phyloP scores from a whole-genome alignment of 2,888 invertebrate species.

The Diarsia brunnea region DNA sequence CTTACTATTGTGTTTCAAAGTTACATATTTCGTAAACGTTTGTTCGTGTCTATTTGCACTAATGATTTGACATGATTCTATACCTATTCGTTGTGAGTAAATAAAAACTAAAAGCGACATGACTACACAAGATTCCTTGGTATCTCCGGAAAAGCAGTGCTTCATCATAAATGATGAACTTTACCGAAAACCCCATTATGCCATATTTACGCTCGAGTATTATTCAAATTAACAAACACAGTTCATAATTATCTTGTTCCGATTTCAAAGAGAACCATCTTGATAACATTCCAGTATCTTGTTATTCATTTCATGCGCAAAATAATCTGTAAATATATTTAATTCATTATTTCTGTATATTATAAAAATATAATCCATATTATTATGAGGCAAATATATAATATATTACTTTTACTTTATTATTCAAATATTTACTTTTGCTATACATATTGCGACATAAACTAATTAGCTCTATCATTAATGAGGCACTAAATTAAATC shows the following conservation, averaged over 20 bases:
- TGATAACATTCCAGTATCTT: constrained; percentile 40
- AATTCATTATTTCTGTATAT: neutral
- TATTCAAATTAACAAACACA: neutral
- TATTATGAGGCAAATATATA: constrained; percentile 16
- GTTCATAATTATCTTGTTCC: constrained; percentile 5
- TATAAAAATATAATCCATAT: constrained; percentile 38
- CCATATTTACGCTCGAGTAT: neutral
- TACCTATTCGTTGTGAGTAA: constrained; percentile 28
- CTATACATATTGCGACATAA: neutral
- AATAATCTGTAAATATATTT: constrained; percentile 51
- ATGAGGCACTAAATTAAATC: constrained; percentile 9
- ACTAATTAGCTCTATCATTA: neutral
- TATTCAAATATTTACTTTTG: constrained; percentile 1
- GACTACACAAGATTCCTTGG: neutral
- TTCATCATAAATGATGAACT: neutral
- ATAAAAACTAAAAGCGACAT: constrained; percentile 29
- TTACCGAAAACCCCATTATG: neutral
- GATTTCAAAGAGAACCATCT: constrained; percentile 23
- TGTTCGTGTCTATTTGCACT: constrained; percentile 26
- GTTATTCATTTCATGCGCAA: constrained; percentile 49
- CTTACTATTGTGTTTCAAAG: constrained; percentile 12
- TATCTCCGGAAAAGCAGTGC: neutral
- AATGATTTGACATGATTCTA: constrained; percentile 27
- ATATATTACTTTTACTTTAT: neutral
- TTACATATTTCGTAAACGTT: constrained; percentile 16